These are phyloP conservation scores for Idaea straminata DNA, from an alignment of 2,888 invertebrate species.

Conservation along the genomic window DNA sequence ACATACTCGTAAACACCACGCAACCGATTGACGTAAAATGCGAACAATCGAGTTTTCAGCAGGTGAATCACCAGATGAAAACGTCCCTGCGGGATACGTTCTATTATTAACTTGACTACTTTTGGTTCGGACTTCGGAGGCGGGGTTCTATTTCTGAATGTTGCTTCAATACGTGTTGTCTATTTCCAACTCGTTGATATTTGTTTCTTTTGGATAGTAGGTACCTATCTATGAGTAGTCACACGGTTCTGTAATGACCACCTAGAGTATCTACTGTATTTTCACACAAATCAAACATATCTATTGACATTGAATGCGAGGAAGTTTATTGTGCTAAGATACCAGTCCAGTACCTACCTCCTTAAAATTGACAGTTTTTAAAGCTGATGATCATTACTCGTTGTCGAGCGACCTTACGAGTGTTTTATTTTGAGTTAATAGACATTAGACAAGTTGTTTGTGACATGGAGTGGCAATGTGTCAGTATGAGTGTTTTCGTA, in stretches of 20 bases:
- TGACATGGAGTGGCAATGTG: conserved; percentile 2
- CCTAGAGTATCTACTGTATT: neutral
- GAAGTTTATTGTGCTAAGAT: neutral
- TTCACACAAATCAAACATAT: neutral
- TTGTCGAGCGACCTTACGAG: neutral
- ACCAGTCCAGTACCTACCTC: neutral
- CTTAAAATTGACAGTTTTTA: neutral
- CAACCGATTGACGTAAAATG: conserved; percentile 77
- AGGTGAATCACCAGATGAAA: conserved; percentile 78
- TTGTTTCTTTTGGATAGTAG: conserved; percentile 37
- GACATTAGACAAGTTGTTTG: conserved; percentile 3
- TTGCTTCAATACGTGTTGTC: conserved; percentile 67
- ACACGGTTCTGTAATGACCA: neutral
- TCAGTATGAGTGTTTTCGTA: conserved; percentile 25
- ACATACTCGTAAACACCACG: conserved; percentile 74
- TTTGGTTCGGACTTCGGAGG: conserved; percentile 78
- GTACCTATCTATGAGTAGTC: conserved; percentile 1
- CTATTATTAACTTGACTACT: conserved; percentile 77
- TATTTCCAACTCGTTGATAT: conserved; percentile 65
- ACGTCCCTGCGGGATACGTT: conserved; percentile 69
- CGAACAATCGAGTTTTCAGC: conserved; percentile 78
- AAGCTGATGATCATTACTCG: neutral
- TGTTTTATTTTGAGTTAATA: conserved; percentile 2
- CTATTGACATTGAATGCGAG: neutral
- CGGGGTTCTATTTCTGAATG: conserved; percentile 73